A percentile compares a stretch with the other conserved stretches of the same genome.
phyloP scores from a whole-genome alignment of 2,113 vertebrate species.

The Pitta sordida region DNA sequence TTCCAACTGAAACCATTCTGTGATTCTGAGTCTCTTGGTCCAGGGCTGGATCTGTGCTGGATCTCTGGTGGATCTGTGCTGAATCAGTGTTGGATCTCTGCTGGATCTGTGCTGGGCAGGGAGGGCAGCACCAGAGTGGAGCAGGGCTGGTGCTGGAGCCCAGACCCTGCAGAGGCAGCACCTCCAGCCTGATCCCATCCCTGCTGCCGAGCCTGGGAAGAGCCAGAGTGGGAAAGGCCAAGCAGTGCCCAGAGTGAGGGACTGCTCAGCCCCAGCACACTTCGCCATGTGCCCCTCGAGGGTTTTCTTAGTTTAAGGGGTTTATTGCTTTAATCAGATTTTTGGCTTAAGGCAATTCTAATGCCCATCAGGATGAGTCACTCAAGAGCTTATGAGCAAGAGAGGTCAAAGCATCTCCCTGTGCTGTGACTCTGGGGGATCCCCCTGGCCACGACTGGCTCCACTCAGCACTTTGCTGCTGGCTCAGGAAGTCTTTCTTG shows the following conservation, averaged over 20 bases:
- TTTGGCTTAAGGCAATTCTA: background rate
- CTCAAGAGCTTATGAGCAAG: background rate
- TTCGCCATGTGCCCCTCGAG: background rate
- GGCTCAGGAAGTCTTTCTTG: background rate
- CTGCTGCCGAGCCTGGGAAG: background rate
- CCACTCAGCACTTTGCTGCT: background rate
- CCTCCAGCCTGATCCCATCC: background rate
- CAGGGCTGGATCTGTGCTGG: too few species aligned
- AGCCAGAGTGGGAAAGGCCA: background rate
- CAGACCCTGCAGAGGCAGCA: background rate
- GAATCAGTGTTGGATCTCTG: too few species aligned
- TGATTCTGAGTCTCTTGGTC: too few species aligned
- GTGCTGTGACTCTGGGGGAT: background rate
- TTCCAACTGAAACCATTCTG: too few species aligned
- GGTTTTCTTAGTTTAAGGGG: background rate
- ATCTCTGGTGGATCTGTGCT: too few species aligned
- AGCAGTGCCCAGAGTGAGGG: background rate
- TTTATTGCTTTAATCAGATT: conserved; percentile 14
- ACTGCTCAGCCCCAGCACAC: background rate
- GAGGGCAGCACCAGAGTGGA: background rate
- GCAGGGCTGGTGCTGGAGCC: background rate
- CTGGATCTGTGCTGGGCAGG: background rate
- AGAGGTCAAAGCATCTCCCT: background rate
- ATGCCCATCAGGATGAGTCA: background rate
- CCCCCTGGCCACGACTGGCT: rapidly evolving